phyloP scores from a whole-genome alignment of 2,797 vertebrate species.

The Sphenodon punctatus region DNA sequence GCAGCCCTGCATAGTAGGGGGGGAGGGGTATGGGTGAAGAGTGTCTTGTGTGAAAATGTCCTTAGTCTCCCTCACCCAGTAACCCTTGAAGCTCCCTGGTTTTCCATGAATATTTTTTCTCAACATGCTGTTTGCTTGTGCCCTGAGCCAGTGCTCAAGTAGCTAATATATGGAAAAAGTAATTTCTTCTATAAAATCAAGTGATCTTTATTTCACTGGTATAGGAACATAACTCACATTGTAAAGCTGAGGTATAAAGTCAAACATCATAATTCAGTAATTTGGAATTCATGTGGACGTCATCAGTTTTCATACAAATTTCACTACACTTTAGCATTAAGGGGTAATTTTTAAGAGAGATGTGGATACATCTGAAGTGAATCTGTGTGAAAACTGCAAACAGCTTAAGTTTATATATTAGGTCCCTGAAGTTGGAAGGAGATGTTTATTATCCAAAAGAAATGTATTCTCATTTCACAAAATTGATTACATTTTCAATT shows the following conservation, averaged over 20 bases:
- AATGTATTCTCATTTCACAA: background rate
- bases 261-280: background rate
- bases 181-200: slow-evolving; percentile 11
- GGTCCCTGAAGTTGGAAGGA: background rate
- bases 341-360: background rate
- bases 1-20: no score
- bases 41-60: no score
- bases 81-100: no score
- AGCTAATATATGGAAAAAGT: slow-evolving; percentile 10
- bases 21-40: no score
- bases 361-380: slow-evolving; percentile 16
- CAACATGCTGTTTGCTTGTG: no score
- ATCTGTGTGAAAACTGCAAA: background rate
- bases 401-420: background rate
- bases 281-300: slow-evolving; percentile 23
- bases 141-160: slow-evolving; percentile 4
- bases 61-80: no score
- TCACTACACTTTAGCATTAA: slow-evolving; percentile 2
- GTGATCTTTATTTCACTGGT: background rate
- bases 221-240: slow-evolving; percentile 17
- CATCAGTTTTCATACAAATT: background rate
- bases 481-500: background rate
- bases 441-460: background rate
- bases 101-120: no score
- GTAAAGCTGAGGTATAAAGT: slow-evolving; percentile 9